phyloP scores from a whole-genome alignment of 2,888 invertebrate species.

The Amitus sp. region DNA sequence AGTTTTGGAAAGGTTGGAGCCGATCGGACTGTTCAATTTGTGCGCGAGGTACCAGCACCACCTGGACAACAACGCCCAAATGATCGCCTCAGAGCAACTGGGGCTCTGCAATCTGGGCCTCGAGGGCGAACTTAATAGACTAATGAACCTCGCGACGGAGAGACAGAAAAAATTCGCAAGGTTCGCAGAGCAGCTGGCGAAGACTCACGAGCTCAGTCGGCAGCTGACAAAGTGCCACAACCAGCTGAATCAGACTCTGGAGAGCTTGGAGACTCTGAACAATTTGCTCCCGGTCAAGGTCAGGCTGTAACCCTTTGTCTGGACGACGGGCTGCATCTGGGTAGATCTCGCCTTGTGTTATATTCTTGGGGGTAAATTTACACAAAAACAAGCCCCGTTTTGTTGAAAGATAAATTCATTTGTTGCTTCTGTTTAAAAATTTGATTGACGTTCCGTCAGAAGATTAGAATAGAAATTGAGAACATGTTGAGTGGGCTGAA shows the following conservation, averaged over 20 bases:
- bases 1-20: too few relatives aligned
- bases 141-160: slow-evolving; percentile 79
- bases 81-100: slow-evolving; percentile 83
- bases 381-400: too few relatives aligned
- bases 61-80: slow-evolving; percentile 82
- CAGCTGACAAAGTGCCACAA: slow-evolving; percentile 85
- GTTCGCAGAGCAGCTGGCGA: slow-evolving; percentile 85
- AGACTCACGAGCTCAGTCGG: slow-evolving; percentile 84
- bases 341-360: too few relatives aligned
- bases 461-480: too few relatives aligned
- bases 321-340: slow-evolving; percentile 76
- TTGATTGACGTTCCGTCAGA: too few relatives aligned
- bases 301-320: slow-evolving; percentile 87
- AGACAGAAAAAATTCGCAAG: slow-evolving; percentile 86
- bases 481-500: too few relatives aligned
- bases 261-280: slow-evolving; percentile 87
- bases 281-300: slow-evolving; percentile 83
- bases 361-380: too few relatives aligned
- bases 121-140: slow-evolving; percentile 77
- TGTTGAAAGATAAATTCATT: too few relatives aligned
- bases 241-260: slow-evolving; percentile 84
- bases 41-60: slow-evolving; percentile 87
- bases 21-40: slow-evolving; percentile 77
- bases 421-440: too few relatives aligned
- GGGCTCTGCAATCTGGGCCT: slow-evolving; percentile 75